These are phyloP conservation scores for Thereva nobilitata DNA, from an alignment of 2,888 invertebrate species.

Conservation along the genomic window DNA sequence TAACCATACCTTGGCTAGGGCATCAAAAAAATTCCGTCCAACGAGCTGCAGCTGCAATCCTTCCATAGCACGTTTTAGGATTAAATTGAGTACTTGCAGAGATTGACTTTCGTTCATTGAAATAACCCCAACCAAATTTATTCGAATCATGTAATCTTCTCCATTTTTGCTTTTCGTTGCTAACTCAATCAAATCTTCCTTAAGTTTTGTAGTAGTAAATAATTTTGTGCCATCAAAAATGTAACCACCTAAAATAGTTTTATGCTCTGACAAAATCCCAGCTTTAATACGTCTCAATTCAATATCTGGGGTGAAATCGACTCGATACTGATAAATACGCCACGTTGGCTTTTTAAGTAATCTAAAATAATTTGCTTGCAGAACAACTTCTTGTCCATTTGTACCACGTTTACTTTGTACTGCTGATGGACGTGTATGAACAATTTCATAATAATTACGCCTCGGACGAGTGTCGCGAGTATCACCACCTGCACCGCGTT, in stretches of 20 bases:
- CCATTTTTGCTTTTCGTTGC: conserved; percentile 63
- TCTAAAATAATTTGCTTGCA: conserved; percentile 72
- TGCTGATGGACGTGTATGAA: conserved; percentile 51
- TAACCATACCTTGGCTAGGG: conserved; percentile 64
- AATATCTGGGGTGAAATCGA: conserved; percentile 73
- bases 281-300: conserved; percentile 68
- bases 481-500: conserved; percentile 31
- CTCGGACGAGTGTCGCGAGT: conserved; percentile 40
- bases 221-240: conserved; percentile 77
- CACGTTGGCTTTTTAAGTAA: conserved; percentile 69
- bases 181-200: conserved; percentile 65
- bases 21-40: conserved; percentile 75
- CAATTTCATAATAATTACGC: conserved; percentile 47
- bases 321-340: conserved; percentile 73
- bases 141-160: conserved; percentile 61
- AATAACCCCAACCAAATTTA: conserved; percentile 68
- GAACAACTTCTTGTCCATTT: conserved; percentile 59
- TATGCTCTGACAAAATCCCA: conserved; percentile 65
- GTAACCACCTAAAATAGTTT: conserved; percentile 65
- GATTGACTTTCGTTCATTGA: conserved; percentile 70
- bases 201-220: conserved; percentile 65
- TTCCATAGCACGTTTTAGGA: conserved; percentile 65
- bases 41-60: conserved; percentile 69
- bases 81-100: conserved; percentile 77
- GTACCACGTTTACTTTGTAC: conserved; percentile 57